Base-by-base conservation (phyloP, 2,113 vertebrate species). In the Cyanistes caeruleus region DNA sequence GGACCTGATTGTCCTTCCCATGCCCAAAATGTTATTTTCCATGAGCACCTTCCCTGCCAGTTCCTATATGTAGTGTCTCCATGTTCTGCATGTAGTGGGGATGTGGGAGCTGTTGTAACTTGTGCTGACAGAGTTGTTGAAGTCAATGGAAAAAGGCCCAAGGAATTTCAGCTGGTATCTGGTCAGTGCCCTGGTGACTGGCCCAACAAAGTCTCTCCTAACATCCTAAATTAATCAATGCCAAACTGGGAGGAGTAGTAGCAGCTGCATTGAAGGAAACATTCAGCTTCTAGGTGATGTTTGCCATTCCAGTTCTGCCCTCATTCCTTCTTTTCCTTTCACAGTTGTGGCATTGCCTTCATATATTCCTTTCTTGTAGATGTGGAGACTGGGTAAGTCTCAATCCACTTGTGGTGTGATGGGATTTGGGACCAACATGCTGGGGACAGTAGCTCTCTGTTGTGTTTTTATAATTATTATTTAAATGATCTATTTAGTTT, bases 401-500 rank as follows among this genome's bases (percentile, higher is more conserved):
- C 91, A 87, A 76, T 68, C 41, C 82, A 77, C 58, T 91, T 89
- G 68, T 89, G 89, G 78, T 87, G 43, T 94, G 81, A 76, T 65
- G 90, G 87, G 68, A 85, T 87, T 82, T 70, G 74, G 90, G 96
- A 94, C 90, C 89, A 95, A 86, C 87, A 37, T 91, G 72, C 67
- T 90, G 90, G 93, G 87, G 85, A 93, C 97, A 96, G 89, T 95
- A 94, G 92, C 72, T 86, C 86, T 78, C 92, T 95, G 44, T 64
- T 90, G 65, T 82, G 80, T 87, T 87, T 94, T 97, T 93, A 72
- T 80, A 90, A 96, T 92, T 95, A 96, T 96, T 95, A 81, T 97
- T 97, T 97, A 84, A 94, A 95, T 97, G 87, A 88, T 78, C 80
- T 96, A 51, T 89, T 95, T 97, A 96, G 95, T 94, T 96, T 84